Percentiles rank a stretch among this genome's conserved stretches.
These are phyloP conservation scores for Wiebesia pumilae DNA, from an alignment of 1,140 invertebrate genomes.

Conservation along the genomic window DNA sequence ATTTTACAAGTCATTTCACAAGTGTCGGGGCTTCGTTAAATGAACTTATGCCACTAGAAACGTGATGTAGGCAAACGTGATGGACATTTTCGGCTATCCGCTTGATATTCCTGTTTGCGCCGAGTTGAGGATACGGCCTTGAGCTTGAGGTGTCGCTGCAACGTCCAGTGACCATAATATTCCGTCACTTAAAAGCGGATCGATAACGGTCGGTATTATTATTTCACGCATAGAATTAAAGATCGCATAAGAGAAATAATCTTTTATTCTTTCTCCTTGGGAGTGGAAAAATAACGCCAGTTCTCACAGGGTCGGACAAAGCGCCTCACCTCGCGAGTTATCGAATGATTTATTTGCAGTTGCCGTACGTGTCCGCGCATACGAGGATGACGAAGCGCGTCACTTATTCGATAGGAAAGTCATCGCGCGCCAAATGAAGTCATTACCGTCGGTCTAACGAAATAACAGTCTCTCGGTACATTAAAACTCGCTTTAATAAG, in stretches of 20 bases:
- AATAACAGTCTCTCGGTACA: constrained; percentile 20
- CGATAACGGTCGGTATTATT: not conserved
- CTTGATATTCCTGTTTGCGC: constrained; percentile 31
- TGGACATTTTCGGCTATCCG: not conserved
- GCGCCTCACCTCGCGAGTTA: not conserved
- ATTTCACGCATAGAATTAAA: constrained; percentile 3
- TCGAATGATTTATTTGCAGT: constrained; percentile 34
- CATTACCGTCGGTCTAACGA: constrained; percentile 16
- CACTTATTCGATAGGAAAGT: not conserved
- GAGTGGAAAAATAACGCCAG: not conserved
- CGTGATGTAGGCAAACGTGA: not conserved
- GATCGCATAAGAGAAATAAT: not conserved
- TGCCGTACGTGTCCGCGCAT: not conserved
- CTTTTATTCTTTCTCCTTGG: not conserved
- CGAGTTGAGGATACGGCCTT: constrained; percentile 29
- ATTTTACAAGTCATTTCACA: constrained; percentile 1
- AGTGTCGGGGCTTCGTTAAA: constrained; percentile 9
- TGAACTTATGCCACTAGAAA: constrained; percentile 31
- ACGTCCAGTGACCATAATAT: constrained; percentile 22
- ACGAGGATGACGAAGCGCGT: not conserved
- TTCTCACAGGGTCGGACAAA: too few relatives aligned
- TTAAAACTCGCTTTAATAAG: constrained; percentile 40
- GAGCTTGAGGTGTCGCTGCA: constrained; percentile 45
- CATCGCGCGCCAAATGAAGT: constrained; percentile 39
- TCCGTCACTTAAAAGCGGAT: not conserved